phyloP scores from a whole-genome alignment of 2,888 invertebrate genomes.

The Meteorus cinctellus region DNA sequence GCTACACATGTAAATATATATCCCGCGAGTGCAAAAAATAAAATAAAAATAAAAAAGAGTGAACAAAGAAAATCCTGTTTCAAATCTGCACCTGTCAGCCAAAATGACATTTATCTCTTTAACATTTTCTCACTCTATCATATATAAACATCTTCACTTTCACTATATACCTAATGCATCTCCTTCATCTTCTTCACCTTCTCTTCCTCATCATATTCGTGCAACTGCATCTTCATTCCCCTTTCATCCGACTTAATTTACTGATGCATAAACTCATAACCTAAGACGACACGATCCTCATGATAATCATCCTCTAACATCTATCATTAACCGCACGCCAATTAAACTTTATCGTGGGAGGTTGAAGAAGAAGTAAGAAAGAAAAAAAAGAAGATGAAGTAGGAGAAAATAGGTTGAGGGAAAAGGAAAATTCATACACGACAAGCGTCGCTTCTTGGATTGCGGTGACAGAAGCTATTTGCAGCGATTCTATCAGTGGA shows the following conservation, averaged over 20 bases:
- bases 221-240: background rate
- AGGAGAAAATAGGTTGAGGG: conserved; percentile 4
- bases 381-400: background rate
- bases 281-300: conserved; percentile 43
- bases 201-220: conserved; percentile 23
- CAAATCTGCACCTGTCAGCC: conserved; percentile 30
- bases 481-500: conserved; percentile 34
- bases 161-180: conserved; percentile 12
- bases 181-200: conserved; percentile 17
- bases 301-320: conserved; percentile 28
- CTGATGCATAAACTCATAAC: conserved; percentile 31
- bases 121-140: conserved; percentile 5
- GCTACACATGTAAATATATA: background rate
- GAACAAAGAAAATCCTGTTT: conserved; percentile 30
- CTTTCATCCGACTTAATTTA: conserved; percentile 15
- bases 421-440: conserved; percentile 34
- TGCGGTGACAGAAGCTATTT: conserved; percentile 39
- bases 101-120: conserved; percentile 30
- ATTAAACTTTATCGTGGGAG: conserved; percentile 33
- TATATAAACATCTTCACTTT: conserved; percentile 15
- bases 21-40: conserved; percentile 1
- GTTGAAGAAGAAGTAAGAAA: conserved; percentile 1
- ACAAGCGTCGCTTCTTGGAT: conserved; percentile 13
- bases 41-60: conserved; percentile 5
- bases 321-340: conserved; percentile 37